Base-by-base conservation (phyloP, 2,113 vertebrate species). In the Pandion haliaetus region DNA sequence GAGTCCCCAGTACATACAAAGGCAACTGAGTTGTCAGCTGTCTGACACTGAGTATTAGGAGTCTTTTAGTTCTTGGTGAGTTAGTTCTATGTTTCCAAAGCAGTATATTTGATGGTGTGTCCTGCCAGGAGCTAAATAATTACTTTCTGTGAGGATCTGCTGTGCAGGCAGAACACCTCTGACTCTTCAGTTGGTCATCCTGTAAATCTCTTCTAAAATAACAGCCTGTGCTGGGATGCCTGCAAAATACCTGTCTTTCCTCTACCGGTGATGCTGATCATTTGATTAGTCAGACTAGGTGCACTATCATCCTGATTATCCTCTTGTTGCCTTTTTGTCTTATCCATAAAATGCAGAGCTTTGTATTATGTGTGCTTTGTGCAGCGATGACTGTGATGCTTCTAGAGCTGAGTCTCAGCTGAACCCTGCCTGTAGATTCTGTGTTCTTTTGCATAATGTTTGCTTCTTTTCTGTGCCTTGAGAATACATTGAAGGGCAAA, bases 211-310 rank as follows among this genome's bases (percentile, higher is more conserved):
- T 73, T 72, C 40, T 81, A 8, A 90, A 95, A 45, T 28, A 69
- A 14, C 31, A 52, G 32, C 32, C 65, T 42, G 6, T 36, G 26
- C 40, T 62, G 31, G 8, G 28, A 29, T 31, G 25, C 40, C n/a
- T 66, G 23, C 63, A 61, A 28, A 77, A 76, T 36, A 36, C 17
- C 40, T 88, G 5, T 28, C 49, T 74, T 36, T 72, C 17, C 19
- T 45, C 20, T 72, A 0, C 31, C 44, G 9, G 4, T 54, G 40
- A 24, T 76, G 40, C 34, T 32, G 44, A 38, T 47, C 0, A 0
- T 49, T 80, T 72, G 23, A n/a, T 21, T 67, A 57, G 29, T 77
- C 62, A 63, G 40, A 49, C 2, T 18, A 29, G 26, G 15, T 44
- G 23, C 28, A 4, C 20, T 65, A 0, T 44, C 67, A 18, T 19